Evolutionary conservation across 2,113 vertebrate genomes (phyloP), one percentile per base, ranked within the genome.

Genomic region (Cacatua alba): DNA sequence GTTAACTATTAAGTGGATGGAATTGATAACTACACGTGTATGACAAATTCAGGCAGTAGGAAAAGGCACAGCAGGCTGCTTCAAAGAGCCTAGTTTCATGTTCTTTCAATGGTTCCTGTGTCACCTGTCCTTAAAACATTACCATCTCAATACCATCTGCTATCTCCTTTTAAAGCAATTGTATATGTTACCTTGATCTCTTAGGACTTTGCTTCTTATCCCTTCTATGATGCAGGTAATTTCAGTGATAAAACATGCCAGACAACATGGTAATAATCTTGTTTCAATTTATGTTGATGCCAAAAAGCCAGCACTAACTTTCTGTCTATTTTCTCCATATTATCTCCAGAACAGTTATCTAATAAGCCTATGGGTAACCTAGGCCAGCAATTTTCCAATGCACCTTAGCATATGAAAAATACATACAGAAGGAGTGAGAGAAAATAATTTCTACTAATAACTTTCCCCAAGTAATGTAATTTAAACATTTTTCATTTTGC

Each of bases 391-490:
- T 64, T 76, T 64, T 86, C 33, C 89, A 63, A 87, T 15, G 14
- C 25, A 59, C 17, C 17, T 82, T 10, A 53, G 15, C 28, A 13
- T 59, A 41, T 3, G 3, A 76, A 79, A 85, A 88, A 71, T 6
- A 55, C 4, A 10, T 5, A 20, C 0, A 35, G 33, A 31, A 72
- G 10, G 10, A 88, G 0, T 9, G 13, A 86, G 19, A 64, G 4
- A 37, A 55, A 71, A 59, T 8, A 60, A 59, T 46, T 69, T 51
- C 51, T 63, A 13, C 23, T 70, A 84, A 33, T 12, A 82, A 1
- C 18, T 7, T 7, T 63, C 20, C 24, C 6, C 23, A 74, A 49
- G 9, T 24, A 57, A 39, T 0, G 0, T 6, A 6, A 21, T 31
- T 62, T 33, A 53, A 76, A 26, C 8, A 10, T 57, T 76, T 78